Base-by-base conservation (phyloP, 2,797 vertebrate species). In the Lycodopsis pacificus region DNA sequence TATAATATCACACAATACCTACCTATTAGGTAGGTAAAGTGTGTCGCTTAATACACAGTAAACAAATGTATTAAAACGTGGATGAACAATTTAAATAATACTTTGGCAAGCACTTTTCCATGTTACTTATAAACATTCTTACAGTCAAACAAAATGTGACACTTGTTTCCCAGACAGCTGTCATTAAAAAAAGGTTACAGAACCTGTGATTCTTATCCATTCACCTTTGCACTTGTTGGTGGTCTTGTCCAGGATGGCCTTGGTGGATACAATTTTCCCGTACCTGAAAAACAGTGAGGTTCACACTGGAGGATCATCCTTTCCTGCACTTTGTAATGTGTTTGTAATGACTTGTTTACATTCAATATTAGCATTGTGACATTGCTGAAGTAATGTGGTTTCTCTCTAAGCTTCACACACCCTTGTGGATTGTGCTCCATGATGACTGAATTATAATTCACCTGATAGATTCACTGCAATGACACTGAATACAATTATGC, bases 221-320 rank as follows among this genome's bases (percentile, higher is more conserved):
- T 25, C 2, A 25, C 97, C 97, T 98, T 98, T 99, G 94, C 97
- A 99, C 84, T 97, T 98, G 91, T 97, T 98, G 86, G 97, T 98
- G 12, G 96, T 97, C 93, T 98, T 99, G 91, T 99, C 97, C 94
- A 98, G 87, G 71, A 98, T 98, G 88, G 97, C 97, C 88, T 98
- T 98, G n/a, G 97, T 98, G 84, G 97, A 99, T 44, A 99, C 97
- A 13, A 99, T 99, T 94, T 98, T 99, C 86, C 97, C 97, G 25
- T 97, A 98, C 67, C 97, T 99, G 87, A 73, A 77, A 88, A 88
- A 90, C 30, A 91, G 32, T 56, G 19, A 80, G 51, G n/a, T 82
- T 82, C 58, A 81, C 4, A 64, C 4, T 86, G 10, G 38, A 11
- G 7, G 4, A 19, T 61, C 2, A 1, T 74, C 38, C 15, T 8